Conservation (phyloP, 2,888 invertebrate genomes). For the Acanthosepion esculentum region DNA sequence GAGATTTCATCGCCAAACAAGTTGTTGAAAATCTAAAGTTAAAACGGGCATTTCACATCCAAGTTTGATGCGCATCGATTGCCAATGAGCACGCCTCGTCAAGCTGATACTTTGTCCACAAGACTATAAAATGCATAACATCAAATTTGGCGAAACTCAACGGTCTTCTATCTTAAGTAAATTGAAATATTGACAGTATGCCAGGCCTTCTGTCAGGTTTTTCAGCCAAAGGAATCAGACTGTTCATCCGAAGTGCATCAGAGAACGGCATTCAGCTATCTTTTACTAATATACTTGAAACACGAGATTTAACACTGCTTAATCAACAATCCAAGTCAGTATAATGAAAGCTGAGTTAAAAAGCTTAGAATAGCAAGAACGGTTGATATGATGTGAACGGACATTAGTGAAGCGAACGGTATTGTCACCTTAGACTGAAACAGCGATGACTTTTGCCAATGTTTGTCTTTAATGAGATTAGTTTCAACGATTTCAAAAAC, state of each 20-base stretch:
- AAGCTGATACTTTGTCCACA: not conserved
- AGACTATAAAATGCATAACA: not conserved
- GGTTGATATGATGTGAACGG: not conserved
- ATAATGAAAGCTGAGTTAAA: not conserved
- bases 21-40: not conserved
- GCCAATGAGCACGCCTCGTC: not conserved
- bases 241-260: not conserved
- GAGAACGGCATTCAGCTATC: not conserved
- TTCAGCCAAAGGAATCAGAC: not conserved
- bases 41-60: not conserved
- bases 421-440: not conserved
- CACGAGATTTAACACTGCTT: not conserved
- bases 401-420: not conserved
- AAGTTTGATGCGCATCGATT: not conserved
- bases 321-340: not conserved
- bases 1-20: not conserved
- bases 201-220: not conserved
- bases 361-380: not conserved
- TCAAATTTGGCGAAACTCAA: not conserved
- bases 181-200: not conserved
- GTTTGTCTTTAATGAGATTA: not conserved
- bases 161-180: not conserved
- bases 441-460: not conserved
- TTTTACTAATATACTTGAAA: not conserved
- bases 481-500: not conserved